These are phyloP conservation scores for Heliothis subflexa DNA, from an alignment of 1,140 invertebrate genomes.

Conservation along the genomic window DNA sequence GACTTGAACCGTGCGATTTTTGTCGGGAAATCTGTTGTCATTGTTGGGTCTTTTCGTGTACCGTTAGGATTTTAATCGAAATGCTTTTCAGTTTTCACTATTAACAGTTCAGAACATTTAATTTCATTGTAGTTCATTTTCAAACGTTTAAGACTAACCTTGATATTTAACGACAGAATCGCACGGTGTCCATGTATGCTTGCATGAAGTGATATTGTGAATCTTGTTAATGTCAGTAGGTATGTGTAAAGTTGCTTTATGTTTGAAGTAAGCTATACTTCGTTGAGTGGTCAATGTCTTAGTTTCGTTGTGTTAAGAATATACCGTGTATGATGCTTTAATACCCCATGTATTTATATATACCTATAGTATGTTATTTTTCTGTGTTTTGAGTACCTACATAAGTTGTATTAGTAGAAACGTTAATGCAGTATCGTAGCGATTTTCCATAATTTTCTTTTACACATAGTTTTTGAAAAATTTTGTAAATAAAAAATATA, in stretches of 20 bases:
- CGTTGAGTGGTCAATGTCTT: not conserved
- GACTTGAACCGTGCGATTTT: constrained; percentile 35
- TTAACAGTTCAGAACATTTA: not conserved
- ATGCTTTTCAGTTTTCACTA: not conserved
- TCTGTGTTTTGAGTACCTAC: too few species aligned
- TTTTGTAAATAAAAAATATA: too few species aligned
- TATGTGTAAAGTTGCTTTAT: constrained; percentile 9
- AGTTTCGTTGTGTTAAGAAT: not conserved
- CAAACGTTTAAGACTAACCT: too few species aligned
- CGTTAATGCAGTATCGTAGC: too few species aligned
- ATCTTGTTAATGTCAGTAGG: not conserved
- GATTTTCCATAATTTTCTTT: too few species aligned
- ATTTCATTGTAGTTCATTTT: too few species aligned
- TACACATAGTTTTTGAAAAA: too few species aligned
- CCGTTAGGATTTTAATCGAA: not conserved
- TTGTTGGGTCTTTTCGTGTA: constrained; percentile 13
- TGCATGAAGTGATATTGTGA: constrained; percentile 8
- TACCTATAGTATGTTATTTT: not conserved
- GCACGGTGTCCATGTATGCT: not conserved
- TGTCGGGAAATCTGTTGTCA: constrained; percentile 28
- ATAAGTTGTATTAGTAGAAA: too few species aligned
- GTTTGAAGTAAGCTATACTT: not conserved
- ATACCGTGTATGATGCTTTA: not conserved
- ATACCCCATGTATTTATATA: not conserved
- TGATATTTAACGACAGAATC: not conserved